A percentile compares a stretch with the other conserved stretches of the same genome.
Evolutionary conservation across 2,113 vertebrate species (phyloP).

Genomic region (Vicugna pacos): DNA sequence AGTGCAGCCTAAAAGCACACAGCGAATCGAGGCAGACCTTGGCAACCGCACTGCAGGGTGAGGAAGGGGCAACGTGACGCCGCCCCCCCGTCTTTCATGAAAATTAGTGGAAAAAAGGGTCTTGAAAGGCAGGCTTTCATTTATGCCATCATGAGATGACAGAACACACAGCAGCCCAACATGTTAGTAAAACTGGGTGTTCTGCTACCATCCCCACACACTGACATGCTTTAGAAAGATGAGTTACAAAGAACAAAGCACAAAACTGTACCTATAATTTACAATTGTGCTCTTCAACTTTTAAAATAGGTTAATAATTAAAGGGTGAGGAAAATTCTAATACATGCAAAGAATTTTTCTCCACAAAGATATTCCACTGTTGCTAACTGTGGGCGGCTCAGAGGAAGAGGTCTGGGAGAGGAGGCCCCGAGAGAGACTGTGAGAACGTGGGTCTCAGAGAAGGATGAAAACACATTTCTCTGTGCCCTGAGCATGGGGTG

Average conservation of each 20-base stretch:
- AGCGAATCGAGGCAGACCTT: background rate
- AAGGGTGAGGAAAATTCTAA: background rate
- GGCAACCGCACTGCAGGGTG: fast-evolving
- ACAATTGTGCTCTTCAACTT: background rate
- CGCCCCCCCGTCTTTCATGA: fast-evolving
- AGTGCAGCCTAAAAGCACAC: background rate
- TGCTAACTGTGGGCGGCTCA: fast-evolving
- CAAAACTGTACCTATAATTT: too few species aligned
- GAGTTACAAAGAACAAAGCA: background rate
- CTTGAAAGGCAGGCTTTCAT: background rate
- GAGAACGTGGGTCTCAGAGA: background rate
- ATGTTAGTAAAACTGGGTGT: background rate
- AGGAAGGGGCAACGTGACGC: fast-evolving
- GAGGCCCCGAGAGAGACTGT: too few species aligned
- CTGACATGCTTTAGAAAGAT: fast-evolving
- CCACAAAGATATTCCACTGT: background rate
- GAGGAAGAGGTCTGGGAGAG: background rate
- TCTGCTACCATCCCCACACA: fast-evolving
- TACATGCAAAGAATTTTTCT: background rate
- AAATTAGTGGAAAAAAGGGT: background rate
- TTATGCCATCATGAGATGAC: fast-evolving
- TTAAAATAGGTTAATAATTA: background rate
- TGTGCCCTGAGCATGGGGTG: fast-evolving
- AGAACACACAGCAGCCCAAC: background rate
- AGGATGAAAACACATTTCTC: background rate